Conservation (phyloP, 2,797 vertebrate genomes). For the Scleropages formosus region DNA sequence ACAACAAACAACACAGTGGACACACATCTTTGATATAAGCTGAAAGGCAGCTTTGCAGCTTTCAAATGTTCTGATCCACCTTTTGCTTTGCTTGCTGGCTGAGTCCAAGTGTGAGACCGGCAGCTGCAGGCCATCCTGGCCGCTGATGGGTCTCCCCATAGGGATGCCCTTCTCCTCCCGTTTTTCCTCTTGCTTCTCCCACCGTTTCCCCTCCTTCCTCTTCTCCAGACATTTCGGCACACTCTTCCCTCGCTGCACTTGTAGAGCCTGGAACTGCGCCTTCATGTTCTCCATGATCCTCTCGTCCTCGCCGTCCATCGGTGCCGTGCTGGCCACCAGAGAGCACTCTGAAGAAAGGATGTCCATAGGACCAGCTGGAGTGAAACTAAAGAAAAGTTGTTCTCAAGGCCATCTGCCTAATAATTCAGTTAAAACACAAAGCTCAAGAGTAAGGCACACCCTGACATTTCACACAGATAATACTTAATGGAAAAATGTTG, state of each 20-base stretch:
- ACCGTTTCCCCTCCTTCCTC: conserved; percentile 58
- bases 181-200: neutral
- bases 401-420: too few species aligned
- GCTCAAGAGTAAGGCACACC: too few species aligned
- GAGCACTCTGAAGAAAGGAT: neutral
- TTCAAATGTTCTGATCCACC: conserved; percentile 41
- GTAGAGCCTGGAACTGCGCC: conserved; percentile 80
- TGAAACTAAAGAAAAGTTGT: neutral
- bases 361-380: neutral
- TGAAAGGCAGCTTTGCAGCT: neutral
- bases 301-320: conserved; percentile 69
- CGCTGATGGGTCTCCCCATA: conserved; percentile 21
- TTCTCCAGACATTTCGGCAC: conserved; percentile 66
- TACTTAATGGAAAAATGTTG: too few species aligned
- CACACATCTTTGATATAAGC: neutral
- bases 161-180: neutral
- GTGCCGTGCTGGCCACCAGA: conserved; percentile 30
- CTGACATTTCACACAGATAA: too few species aligned
- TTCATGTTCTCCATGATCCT: conserved; percentile 60
- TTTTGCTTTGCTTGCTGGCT: conserved; percentile 44
- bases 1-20: too few species aligned
- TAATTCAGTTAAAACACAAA: too few species aligned
- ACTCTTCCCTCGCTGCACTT: conserved; percentile 78
- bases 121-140: conserved; percentile 57
- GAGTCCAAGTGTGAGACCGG: conserved; percentile 44